These are phyloP conservation scores for Drosophila melanogaster DNA, from an alignment of 1,140 invertebrate species.

Conservation along the genomic window Release_6_plus_ISO1_MT NC_004354.4:808001-808500, in stretches of 20 bases:
- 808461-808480: constrained; percentile 60
- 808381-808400: constrained; percentile 9
- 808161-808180: background rate
- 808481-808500: constrained; percentile 44
- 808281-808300: constrained; percentile 57
- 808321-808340: constrained; percentile 26
- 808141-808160: constrained; percentile 23
- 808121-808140: constrained; percentile 71
- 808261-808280: constrained; percentile 74
- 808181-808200: background rate
- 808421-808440: constrained; percentile 81
- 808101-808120: constrained; percentile 65
- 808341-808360: background rate
- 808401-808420: constrained; percentile 66
- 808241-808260: constrained; percentile 70
- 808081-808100: constrained; percentile 76
- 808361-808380: too few relatives aligned
- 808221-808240: constrained; percentile 69
- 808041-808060: background rate
- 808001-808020: constrained; percentile 19
- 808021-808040: constrained; percentile 7
- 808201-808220: constrained; percentile 18
- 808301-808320: constrained; percentile 39
- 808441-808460: constrained; percentile 79
- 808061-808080: constrained; percentile 27